These are phyloP conservation scores for Diorhabda elongata DNA, from an alignment of 1,140 invertebrate species.

Conservation along the genomic window DNA sequence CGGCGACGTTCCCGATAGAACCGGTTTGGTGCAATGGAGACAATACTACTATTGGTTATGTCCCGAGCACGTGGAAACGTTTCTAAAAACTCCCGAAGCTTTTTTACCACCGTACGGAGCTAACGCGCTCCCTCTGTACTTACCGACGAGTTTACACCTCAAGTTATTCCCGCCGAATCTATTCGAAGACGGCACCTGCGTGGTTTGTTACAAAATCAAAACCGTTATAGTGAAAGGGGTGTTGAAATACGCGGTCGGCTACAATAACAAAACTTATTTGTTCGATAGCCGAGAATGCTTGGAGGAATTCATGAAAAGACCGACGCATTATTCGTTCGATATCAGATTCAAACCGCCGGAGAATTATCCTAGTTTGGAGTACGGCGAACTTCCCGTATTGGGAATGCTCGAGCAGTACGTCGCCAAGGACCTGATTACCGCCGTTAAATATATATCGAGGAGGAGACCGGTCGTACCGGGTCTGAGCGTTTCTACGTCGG, in stretches of 20 bases:
- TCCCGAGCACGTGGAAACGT: slow-evolving; percentile 47
- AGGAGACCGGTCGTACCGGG: slow-evolving; percentile 56
- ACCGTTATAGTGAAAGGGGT: slow-evolving; percentile 48
- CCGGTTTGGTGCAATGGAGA: slow-evolving; percentile 52
- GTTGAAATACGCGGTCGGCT: slow-evolving; percentile 45
- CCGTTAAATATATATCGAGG: slow-evolving; percentile 49
- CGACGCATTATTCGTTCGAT: slow-evolving; percentile 44
- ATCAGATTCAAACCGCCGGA: slow-evolving; percentile 47
- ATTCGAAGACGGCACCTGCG: slow-evolving; percentile 53
- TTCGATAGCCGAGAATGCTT: slow-evolving; percentile 53
- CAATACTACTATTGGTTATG: slow-evolving; percentile 57
- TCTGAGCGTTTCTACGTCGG: slow-evolving; percentile 48
- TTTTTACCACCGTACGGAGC: slow-evolving; percentile 43
- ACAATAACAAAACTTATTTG: slow-evolving; percentile 50
- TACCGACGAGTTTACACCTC: slow-evolving; percentile 48
- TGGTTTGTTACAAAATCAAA: slow-evolving; percentile 55
- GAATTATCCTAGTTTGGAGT: slow-evolving; percentile 44
- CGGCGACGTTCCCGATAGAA: slow-evolving; percentile 48
- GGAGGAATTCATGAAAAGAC: slow-evolving; percentile 49
- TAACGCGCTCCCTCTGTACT: slow-evolving; percentile 48
- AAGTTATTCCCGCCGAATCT: slow-evolving; percentile 43
- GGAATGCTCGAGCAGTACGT: slow-evolving; percentile 58
- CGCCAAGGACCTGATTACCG: slow-evolving; percentile 49
- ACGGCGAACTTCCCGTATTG: slow-evolving; percentile 50
- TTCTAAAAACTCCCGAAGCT: slow-evolving; percentile 45